These are phyloP conservation scores for Sebastes iracundus DNA, from an alignment of 2,797 vertebrate genomes.

Conservation along the genomic window DNA sequence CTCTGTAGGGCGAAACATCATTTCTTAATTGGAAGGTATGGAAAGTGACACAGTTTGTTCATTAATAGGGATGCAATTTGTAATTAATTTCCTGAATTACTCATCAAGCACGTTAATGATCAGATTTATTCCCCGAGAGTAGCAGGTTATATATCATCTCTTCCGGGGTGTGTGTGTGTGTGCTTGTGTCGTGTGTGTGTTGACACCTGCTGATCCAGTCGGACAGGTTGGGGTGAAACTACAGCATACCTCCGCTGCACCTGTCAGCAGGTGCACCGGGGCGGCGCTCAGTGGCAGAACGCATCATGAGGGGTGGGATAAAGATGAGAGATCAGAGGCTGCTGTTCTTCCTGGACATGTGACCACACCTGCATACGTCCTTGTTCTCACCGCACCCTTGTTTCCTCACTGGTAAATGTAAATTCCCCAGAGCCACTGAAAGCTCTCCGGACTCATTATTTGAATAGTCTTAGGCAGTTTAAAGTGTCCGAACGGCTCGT, in stretches of 20 bases:
- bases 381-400: neutral
- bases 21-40: neutral
- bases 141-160: neutral
- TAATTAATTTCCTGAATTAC: neutral
- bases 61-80: neutral
- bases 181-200: neutral
- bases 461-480: neutral
- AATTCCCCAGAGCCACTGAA: slow-evolving; percentile 1
- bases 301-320: neutral
- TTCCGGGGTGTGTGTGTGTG: neutral
- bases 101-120: neutral
- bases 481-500: neutral
- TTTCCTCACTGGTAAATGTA: slow-evolving; percentile 6
- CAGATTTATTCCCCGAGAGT: neutral
- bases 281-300: neutral
- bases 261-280: slow-evolving; percentile 52
- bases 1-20: neutral
- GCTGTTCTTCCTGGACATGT: slow-evolving; percentile 22
- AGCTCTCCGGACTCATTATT: neutral
- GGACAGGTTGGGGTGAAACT: slow-evolving; percentile 83
- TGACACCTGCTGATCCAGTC: slow-evolving; percentile 62
- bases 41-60: neutral
- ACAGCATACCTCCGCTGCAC: slow-evolving; percentile 54
- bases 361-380: neutral
- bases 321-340: neutral